Base-by-base conservation (phyloP, 2,888 invertebrate genomes). In the Watsonalla binaria region DNA sequence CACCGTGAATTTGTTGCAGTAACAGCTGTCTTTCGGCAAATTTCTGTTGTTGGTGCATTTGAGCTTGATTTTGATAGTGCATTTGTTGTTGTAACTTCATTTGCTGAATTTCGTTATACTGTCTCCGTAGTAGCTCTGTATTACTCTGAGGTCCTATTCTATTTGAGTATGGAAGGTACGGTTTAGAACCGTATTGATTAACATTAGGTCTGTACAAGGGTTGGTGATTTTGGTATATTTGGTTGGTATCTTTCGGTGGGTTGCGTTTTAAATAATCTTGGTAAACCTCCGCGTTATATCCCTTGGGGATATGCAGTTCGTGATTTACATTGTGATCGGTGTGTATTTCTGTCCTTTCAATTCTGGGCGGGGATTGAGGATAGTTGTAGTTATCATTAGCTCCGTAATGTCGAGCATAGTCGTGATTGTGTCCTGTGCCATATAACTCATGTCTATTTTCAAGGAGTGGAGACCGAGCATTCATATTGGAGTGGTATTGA, bases 81-180 rank as follows among this genome's bases (percentile, higher is more conserved):
- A 93, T 77, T 72, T 93, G 93, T 45, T 92, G 93, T 64, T 93
- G 93, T 62, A 93, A 74, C 76, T 93, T 93, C 84, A 93, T 93
- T 74, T 93, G 93, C 68, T 93, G 93, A 62, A 93, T 82, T 76
- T 93, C 93, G 65, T 92, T 93, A 61, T 93, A 93, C 68, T 93
- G 93, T 61, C 91, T 86, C 63, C 92, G 86, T 64, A 93, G 75
- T 61, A 93, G 63, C 61, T 93, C 93, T 47, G 93, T 93, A 62
- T 93, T 93, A 72, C 93, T 93, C 57, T 90, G 88, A 33, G 89
- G 82, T 63, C 90, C 90, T 80, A 88, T 89, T 67, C 91, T 84
- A 81, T 79, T 91, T 6, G 90, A 88, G 72, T 88, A 91, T 52
- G 91, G 91, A 60, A 90, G 79, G 72, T 91, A 92, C 61, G 90